These are phyloP conservation scores for Cheilinus undulatus DNA, from an alignment of 2,113 vertebrate genomes.

Conservation along the genomic window DNA sequence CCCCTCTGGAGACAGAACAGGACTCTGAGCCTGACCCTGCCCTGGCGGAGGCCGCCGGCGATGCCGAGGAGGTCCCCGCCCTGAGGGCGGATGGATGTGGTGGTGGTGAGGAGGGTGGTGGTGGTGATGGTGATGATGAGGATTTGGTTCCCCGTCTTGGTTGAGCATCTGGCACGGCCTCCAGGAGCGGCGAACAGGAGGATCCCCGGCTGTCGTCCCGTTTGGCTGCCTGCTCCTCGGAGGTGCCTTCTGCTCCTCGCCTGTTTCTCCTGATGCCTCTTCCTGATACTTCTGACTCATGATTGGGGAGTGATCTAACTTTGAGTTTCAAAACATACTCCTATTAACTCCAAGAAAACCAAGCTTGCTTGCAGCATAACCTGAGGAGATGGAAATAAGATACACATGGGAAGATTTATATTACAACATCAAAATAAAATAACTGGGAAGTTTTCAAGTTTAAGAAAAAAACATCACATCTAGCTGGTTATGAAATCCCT, in stretches of 20 bases:
- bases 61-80: constrained; percentile 64
- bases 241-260: constrained; percentile 49
- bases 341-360: constrained; percentile 44
- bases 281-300: constrained; percentile 80
- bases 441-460: no score
- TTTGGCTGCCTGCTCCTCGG: constrained; percentile 65
- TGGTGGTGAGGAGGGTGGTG: constrained; percentile 56
- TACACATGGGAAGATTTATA: background rate
- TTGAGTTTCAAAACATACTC: constrained; percentile 59
- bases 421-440: no score
- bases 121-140: constrained; percentile 69
- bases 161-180: constrained; percentile 82
- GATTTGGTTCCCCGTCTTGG: constrained; percentile 74
- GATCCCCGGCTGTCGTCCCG: constrained; percentile 53
- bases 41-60: constrained; percentile 61
- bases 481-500: no score
- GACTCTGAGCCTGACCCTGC: constrained; percentile 46
- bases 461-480: no score
- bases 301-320: constrained; percentile 30
- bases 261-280: constrained; percentile 47
- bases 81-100: constrained; percentile 49
- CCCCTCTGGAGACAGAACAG: constrained; percentile 18
- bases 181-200: constrained; percentile 76
- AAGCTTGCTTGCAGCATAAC: constrained; percentile 32
- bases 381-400: constrained; percentile 22